Evolutionary conservation across 1,140 invertebrate species (phyloP).

Genomic region (Amyelois transitella): DNA sequence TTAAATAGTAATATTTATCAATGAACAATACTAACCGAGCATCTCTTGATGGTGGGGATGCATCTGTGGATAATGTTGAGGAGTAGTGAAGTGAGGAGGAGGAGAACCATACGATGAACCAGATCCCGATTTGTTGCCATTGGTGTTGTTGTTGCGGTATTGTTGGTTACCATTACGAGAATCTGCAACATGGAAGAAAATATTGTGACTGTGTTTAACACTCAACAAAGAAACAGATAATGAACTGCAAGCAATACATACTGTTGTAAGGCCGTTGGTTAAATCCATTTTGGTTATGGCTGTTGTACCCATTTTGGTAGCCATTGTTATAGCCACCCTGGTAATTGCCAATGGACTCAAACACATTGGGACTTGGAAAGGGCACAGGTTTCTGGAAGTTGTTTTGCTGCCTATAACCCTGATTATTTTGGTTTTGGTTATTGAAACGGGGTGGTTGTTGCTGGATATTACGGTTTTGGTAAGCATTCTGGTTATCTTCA

Average conservation of each 20-base stretch:
- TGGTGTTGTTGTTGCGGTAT: constrained; percentile 52
- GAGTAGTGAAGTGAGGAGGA: constrained; percentile 58
- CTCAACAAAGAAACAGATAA: background rate
- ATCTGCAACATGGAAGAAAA: constrained; percentile 26
- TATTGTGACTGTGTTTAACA: background rate
- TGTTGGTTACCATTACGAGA: constrained; percentile 53
- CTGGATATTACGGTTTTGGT: constrained; percentile 49
- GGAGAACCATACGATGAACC: constrained; percentile 63
- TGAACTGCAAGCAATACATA: constrained; percentile 16
- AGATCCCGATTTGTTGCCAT: constrained; percentile 55
- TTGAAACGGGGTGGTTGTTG: constrained; percentile 61
- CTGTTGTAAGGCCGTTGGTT: constrained; percentile 60
- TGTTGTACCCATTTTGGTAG: constrained; percentile 66
- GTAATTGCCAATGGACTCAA: constrained; percentile 65
- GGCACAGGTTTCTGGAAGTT: constrained; percentile 62
- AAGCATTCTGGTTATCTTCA: constrained; percentile 47
- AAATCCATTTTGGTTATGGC: constrained; percentile 65
- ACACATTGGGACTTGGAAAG: constrained; percentile 65
- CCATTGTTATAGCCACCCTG: constrained; percentile 69
- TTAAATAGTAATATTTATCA: no score
- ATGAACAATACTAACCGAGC: constrained; percentile 40
- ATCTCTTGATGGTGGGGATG: constrained; percentile 66
- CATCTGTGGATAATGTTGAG: constrained; percentile 58
- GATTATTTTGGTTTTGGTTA: constrained; percentile 58
- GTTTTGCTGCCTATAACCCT: constrained; percentile 50